Percentiles rank a stretch among this genome's conserved stretches.
Conservation (phyloP, 1,140 invertebrate species). For the Aphidius gifuensis region DNA sequence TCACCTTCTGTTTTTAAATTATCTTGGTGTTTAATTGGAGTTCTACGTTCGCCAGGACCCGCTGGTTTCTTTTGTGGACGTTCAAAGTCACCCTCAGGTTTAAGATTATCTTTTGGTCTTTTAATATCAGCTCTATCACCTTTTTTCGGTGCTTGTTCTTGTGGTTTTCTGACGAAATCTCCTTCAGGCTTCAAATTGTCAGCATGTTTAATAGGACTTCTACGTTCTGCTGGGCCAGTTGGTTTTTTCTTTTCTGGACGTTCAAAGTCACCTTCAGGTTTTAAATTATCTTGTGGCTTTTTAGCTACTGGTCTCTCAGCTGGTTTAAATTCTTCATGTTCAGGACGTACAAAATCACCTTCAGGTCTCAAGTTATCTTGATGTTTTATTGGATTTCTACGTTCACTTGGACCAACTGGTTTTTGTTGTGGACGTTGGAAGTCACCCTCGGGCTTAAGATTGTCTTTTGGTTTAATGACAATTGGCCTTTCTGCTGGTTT, state of each 20-base stretch:
- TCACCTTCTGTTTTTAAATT: conserved; percentile 59
- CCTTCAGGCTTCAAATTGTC: conserved; percentile 61
- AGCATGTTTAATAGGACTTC: conserved; percentile 39
- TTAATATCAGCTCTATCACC: conserved; percentile 48
- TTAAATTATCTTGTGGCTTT: conserved; percentile 60
- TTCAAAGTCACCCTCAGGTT: conserved; percentile 61
- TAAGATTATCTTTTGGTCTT: conserved; percentile 62
- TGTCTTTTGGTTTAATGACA: conserved; percentile 53
- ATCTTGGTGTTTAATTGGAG: conserved; percentile 52
- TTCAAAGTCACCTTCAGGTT: conserved; percentile 58
- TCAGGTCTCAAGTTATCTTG: conserved; percentile 62
- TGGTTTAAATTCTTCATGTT: conserved; percentile 32
- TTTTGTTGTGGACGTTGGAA: conserved; percentile 53
- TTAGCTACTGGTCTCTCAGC: conserved; percentile 51
- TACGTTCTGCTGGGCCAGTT: conserved; percentile 55
- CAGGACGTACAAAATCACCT: conserved; percentile 53
- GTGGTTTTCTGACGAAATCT: conserved; percentile 49
- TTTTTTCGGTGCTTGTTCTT: conserved; percentile 50
- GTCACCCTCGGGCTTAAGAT: conserved; percentile 58
- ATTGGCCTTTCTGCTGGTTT: conserved; percentile 54
- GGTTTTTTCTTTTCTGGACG: conserved; percentile 54
- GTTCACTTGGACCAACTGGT: conserved; percentile 52
- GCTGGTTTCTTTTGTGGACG: conserved; percentile 36
- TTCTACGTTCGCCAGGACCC: conserved; percentile 34
- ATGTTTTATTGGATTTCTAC: conserved; percentile 50